phyloP scores from a whole-genome alignment of 1,140 invertebrate genomes.

The Contarinia nasturtii region DNA sequence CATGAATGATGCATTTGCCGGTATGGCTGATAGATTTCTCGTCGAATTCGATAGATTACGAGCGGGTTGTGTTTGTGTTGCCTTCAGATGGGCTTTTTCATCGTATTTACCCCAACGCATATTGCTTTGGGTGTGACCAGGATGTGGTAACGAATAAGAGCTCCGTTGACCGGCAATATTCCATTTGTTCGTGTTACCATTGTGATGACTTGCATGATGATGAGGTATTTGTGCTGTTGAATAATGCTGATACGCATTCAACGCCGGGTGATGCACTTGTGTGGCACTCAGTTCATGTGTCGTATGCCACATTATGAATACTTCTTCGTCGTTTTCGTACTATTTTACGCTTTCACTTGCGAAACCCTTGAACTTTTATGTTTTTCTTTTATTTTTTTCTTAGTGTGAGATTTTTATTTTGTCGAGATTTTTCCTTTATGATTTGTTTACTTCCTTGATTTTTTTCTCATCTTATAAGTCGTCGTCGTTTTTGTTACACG shows the following conservation, averaged over 20 bases:
- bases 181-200: not conserved
- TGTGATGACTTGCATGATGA: not conserved
- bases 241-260: slow-evolving; percentile 3
- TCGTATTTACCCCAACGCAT: slow-evolving; percentile 2
- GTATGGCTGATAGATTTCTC: not conserved
- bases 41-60: not conserved
- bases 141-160: slow-evolving; percentile 4
- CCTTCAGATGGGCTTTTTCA: not conserved
- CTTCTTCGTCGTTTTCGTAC: not conserved
- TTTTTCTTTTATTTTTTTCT: not conserved
- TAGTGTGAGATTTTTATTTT: no score
- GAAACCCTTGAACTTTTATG: not conserved
- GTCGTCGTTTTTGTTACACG: no score
- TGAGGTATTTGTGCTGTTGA: not conserved
- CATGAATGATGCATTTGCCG: not conserved
- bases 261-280: not conserved
- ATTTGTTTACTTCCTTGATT: no score
- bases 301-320: not conserved
- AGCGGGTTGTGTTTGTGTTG: not conserved
- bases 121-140: slow-evolving; percentile 2
- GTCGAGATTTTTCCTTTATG: no score
- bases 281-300: not conserved
- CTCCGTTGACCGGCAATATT: slow-evolving; percentile 2
- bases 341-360: not conserved
- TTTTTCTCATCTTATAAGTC: no score